Evolutionary conservation across 1,140 invertebrate species (phyloP).

Genomic region (Drosophila tani): DNA sequence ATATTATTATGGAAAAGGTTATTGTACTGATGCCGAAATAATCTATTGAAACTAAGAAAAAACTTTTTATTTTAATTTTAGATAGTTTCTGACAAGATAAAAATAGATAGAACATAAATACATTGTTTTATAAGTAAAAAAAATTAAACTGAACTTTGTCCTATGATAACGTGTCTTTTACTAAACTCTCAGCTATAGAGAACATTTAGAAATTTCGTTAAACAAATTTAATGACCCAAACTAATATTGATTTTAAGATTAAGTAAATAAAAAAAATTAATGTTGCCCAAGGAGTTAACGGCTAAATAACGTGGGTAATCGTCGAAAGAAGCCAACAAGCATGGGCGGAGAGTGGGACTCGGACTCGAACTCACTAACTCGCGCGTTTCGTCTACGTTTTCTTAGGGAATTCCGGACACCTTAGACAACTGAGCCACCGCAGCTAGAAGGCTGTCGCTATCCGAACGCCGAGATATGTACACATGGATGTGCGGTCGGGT

Average conservation of each 20-base stretch:
- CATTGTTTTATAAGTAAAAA: background rate
- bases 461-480: background rate
- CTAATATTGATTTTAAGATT: background rate
- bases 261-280: constrained; percentile 56
- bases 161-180: too few relatives aligned
- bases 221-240: background rate
- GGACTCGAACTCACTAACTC: constrained; percentile 55
- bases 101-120: background rate
- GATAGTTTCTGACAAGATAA: background rate
- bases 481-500: background rate
- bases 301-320: constrained; percentile 72
- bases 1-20: background rate
- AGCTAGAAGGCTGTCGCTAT: background rate
- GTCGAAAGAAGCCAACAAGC: constrained; percentile 79
- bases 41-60: background rate
- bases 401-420: constrained; percentile 27
- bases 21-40: background rate
- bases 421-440: constrained; percentile 50
- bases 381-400: background rate
- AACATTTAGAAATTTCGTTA: too few relatives aligned
- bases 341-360: constrained; percentile 52
- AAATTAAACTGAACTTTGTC: too few relatives aligned
- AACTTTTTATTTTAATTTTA: background rate
- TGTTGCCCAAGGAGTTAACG: constrained; percentile 75
- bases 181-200: too few relatives aligned